phyloP scores from a whole-genome alignment of 2,113 vertebrate species.

The Benthochromis sp. region DNA sequence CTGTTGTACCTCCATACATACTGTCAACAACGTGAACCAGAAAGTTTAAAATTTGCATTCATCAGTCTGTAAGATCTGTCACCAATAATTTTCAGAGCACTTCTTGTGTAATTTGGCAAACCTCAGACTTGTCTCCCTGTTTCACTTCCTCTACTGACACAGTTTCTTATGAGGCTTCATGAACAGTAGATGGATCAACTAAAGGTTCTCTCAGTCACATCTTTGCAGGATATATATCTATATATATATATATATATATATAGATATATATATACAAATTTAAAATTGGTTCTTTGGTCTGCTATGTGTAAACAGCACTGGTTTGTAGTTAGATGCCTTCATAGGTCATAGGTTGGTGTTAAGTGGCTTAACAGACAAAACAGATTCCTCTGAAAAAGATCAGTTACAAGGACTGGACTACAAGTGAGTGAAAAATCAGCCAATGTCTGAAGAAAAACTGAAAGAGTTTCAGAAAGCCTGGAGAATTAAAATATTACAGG shows the following conservation, averaged over 20 bases:
- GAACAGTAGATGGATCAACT: not conserved
- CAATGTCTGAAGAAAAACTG: fast-evolving
- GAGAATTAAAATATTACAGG: not conserved
- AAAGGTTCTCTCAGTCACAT: not conserved
- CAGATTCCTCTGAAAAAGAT: not conserved
- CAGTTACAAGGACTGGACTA: not conserved
- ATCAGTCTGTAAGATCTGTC: not conserved
- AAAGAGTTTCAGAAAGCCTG: not conserved
- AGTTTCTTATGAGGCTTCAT: not conserved
- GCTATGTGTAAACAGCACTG: not conserved
- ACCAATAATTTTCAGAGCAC: not conserved
- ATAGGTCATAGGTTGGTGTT: not conserved
- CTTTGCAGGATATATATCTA: not conserved
- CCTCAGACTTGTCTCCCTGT: not conserved
- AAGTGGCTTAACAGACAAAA: not conserved
- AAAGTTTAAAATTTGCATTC: not conserved
- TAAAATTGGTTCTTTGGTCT: not conserved
- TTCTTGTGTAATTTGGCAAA: not conserved
- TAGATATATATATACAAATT: not conserved
- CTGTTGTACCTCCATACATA: not conserved
- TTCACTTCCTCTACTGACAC: not conserved
- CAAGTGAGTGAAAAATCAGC: not conserved
- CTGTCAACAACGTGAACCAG: not conserved
- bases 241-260: too few species aligned
- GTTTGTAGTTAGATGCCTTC: not conserved